These are phyloP conservation scores for Aporophyla nigra DNA, from an alignment of 2,888 invertebrate species.

Conservation along the genomic window DNA sequence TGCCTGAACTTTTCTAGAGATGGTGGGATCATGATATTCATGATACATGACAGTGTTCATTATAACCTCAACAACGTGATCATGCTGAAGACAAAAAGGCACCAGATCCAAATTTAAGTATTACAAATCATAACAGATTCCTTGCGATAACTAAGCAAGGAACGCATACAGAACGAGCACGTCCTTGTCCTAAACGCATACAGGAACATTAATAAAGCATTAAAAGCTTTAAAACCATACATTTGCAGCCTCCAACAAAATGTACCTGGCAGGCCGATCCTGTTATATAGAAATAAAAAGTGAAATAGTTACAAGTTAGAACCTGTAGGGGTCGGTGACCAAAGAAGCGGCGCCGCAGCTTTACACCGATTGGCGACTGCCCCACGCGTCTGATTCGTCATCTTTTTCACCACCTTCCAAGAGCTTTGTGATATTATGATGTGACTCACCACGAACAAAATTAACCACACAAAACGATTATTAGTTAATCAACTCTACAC, in stretches of 20 bases:
- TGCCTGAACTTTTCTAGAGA: not conserved
- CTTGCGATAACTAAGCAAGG: not conserved
- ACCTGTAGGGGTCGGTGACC: constrained; percentile 89
- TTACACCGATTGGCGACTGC: constrained; percentile 80
- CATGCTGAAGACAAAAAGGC: not conserved
- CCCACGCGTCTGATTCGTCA: constrained; percentile 85
- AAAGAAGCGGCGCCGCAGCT: constrained; percentile 72
- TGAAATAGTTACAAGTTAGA: constrained; percentile 89
- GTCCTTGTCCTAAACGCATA: not conserved
- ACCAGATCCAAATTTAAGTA: not conserved
- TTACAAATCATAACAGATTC: not conserved
- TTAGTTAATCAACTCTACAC: not conserved
- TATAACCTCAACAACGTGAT: not conserved
- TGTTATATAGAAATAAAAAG: constrained; percentile 82
- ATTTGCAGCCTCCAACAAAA: constrained; percentile 20
- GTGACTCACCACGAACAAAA: constrained; percentile 70
- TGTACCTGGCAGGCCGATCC: constrained; percentile 50
- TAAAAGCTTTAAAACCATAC: constrained; percentile 4
- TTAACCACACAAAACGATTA: constrained; percentile 23
- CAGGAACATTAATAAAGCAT: constrained; percentile 1
- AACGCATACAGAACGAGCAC: too few species aligned
- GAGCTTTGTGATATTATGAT: constrained; percentile 63
- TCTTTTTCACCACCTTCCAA: constrained; percentile 78
- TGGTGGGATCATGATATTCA: not conserved
- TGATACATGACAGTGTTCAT: not conserved